These are phyloP conservation scores for Drosophila kurseongensis DNA, from an alignment of 1,140 invertebrate genomes.

Conservation along the genomic window DNA sequence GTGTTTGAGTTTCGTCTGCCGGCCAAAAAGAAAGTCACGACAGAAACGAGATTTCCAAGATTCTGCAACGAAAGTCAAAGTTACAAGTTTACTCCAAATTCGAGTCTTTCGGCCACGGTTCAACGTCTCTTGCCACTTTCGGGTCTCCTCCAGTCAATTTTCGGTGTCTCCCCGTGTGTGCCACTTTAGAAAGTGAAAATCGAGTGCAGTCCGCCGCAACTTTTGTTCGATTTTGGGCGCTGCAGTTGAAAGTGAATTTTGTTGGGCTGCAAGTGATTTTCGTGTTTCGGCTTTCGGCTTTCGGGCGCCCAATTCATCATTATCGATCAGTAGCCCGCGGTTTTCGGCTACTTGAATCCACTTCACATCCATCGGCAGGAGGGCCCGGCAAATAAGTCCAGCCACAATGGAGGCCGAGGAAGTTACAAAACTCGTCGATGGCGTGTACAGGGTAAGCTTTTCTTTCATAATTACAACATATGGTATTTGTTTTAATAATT, in stretches of 20 bases:
- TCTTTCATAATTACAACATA: neutral
- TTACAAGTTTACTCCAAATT: constrained; percentile 74
- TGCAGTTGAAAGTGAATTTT: constrained; percentile 77
- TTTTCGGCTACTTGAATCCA: constrained; percentile 26
- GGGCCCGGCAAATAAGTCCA: constrained; percentile 10
- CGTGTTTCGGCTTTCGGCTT: neutral
- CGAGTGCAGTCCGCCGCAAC: constrained; percentile 54
- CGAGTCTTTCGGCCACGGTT: constrained; percentile 59
- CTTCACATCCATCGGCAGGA: constrained; percentile 40
- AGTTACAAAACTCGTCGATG: constrained; percentile 94
- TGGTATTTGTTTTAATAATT: constrained; percentile 23
- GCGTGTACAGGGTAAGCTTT: constrained; percentile 93
- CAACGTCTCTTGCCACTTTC: constrained; percentile 55
- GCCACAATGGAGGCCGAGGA: constrained; percentile 92
- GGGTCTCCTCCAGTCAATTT: constrained; percentile 10
- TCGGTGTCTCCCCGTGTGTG: constrained; percentile 48
- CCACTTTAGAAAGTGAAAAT: constrained; percentile 82
- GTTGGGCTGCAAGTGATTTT: constrained; percentile 30
- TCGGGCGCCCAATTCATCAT: constrained; percentile 9
- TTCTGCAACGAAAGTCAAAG: constrained; percentile 83
- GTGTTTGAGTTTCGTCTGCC: constrained; percentile 46
- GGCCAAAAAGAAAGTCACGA: constrained; percentile 81
- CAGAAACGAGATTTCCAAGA: constrained; percentile 81
- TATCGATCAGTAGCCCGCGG: constrained; percentile 44
- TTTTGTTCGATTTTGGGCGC: constrained; percentile 36